phyloP scores from a whole-genome alignment of 1,140 invertebrate species.

The Sarcophaga peregrina region DNA sequence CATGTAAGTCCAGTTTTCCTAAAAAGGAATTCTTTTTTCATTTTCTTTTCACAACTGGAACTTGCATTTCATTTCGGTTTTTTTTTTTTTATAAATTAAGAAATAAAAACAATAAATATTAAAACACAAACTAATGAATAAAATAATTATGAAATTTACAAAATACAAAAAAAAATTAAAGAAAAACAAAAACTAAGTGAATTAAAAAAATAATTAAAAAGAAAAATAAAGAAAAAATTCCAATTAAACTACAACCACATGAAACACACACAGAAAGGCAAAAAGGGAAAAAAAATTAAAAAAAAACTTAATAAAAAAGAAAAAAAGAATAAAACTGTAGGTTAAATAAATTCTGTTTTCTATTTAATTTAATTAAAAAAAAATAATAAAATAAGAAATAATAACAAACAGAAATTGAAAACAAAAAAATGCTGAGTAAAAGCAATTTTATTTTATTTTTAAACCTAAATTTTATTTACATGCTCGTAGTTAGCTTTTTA shows the following conservation, averaged over 20 bases:
- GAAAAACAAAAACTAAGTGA: neutral
- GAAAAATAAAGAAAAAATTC: neutral
- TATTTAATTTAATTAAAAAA: neutral
- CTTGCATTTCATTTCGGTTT: no score
- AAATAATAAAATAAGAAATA: neutral
- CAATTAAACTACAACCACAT: no score
- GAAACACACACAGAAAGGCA: no score
- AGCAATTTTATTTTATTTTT: no score
- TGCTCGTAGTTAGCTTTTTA: no score
- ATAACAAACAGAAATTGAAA: neutral
- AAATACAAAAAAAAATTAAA: neutral
- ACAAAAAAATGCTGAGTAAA: no score
- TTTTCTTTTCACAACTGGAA: no score
- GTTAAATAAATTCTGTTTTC: slow-evolving; percentile 1
- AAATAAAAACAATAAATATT: no score
- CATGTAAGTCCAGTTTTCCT: slow-evolving; percentile 44
- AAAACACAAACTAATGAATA: neutral
- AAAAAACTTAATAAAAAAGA: neutral
- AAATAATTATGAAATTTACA: slow-evolving; percentile 14
- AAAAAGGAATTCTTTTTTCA: no score
- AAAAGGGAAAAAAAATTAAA: neutral
- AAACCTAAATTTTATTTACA: no score
- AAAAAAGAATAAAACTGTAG: neutral
- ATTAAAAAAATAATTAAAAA: slow-evolving; percentile 4
- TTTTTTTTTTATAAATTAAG: no score